A percentile compares a stretch with the other conserved stretches of the same genome.
Conservation (phyloP, 2,888 invertebrate genomes). For the Xestia sexstrigata region DNA sequence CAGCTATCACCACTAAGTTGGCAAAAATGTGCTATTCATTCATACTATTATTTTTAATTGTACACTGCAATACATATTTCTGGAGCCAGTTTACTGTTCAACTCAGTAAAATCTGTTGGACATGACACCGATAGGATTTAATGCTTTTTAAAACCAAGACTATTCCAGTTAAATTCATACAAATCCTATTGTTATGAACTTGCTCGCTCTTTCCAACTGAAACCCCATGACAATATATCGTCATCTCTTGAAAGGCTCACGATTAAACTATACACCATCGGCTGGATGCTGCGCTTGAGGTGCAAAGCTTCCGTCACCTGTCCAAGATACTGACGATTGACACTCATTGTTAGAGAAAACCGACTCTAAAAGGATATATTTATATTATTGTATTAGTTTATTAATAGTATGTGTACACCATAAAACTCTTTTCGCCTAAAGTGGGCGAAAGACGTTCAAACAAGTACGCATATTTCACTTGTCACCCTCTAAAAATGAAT, state of each 20-base stretch:
- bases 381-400: neutral
- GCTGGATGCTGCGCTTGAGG: neutral
- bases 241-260: slow-evolving; percentile 23
- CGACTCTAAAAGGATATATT: neutral
- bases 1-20: too few species aligned
- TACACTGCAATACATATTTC: too few species aligned
- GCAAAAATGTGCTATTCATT: too few species aligned
- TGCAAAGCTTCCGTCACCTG: slow-evolving; percentile 49
- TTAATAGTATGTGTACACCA: neutral
- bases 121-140: neutral
- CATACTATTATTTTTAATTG: too few species aligned
- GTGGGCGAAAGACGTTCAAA: neutral
- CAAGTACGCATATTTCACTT: too few species aligned
- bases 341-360: slow-evolving; percentile 30
- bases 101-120: neutral
- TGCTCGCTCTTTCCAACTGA: neutral
- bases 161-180: neutral
- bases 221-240: slow-evolving; percentile 28
- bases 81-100: neutral
- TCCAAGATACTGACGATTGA: slow-evolving; percentile 17
- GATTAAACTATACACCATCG: slow-evolving; percentile 24
- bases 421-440: too few species aligned
- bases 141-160: neutral
- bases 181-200: neutral
- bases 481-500: too few species aligned